phyloP scores from a whole-genome alignment of 2,797 vertebrate species.

The Lophius americanus region DNA sequence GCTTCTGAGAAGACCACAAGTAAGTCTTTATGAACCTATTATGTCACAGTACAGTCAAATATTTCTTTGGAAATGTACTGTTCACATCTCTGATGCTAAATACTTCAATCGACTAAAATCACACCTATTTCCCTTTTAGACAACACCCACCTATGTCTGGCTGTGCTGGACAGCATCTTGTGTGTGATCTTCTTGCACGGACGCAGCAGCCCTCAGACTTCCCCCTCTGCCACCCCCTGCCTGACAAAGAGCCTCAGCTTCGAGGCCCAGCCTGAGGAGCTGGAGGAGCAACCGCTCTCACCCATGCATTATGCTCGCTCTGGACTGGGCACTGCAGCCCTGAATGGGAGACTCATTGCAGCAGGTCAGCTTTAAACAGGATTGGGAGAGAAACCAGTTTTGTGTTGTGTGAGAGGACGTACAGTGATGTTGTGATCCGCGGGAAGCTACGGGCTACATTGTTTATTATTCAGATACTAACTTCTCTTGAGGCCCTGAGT shows the following conservation, averaged over 20 bases:
- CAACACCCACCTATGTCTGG: constrained; percentile 96
- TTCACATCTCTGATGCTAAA: too few relatives aligned
- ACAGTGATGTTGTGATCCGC: neutral
- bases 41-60: neutral
- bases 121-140: constrained; percentile 67
- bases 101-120: too few relatives aligned
- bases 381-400: neutral
- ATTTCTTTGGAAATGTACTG: neutral
- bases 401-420: neutral
- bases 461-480: neutral
- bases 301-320: constrained; percentile 98
- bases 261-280: constrained; percentile 87
- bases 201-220: constrained; percentile 95
- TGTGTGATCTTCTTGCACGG: constrained; percentile 97
- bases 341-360: constrained; percentile 89
- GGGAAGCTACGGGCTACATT: neutral
- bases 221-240: constrained; percentile 93
- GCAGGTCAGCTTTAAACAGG: constrained; percentile 82
- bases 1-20: constrained; percentile 98
- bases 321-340: constrained; percentile 90
- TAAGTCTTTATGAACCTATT: constrained; percentile 76
- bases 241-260: constrained; percentile 96
- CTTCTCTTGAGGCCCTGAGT: neutral
- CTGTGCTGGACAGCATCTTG: constrained; percentile 93
- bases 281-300: constrained; percentile 88